phyloP scores from a whole-genome alignment of 2,888 invertebrate genomes.

The Heliconius cydno region DNA sequence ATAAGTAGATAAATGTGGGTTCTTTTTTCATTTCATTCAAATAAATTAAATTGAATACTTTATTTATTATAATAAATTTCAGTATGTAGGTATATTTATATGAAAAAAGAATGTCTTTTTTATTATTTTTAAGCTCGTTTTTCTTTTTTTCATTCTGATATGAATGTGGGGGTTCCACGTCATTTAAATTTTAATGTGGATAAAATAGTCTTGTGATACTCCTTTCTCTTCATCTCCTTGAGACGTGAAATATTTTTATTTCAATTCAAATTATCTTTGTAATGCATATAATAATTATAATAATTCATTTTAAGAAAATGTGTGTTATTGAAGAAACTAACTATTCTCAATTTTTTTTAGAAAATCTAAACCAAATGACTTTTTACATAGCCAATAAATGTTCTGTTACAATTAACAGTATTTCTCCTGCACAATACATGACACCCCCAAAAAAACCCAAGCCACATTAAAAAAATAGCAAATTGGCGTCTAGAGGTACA shows the following conservation, averaged over 20 bases:
- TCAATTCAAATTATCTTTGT: not conserved
- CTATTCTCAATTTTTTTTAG: not conserved
- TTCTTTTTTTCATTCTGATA: not conserved
- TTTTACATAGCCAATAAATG: not conserved
- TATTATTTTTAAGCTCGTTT: constrained; percentile 15
- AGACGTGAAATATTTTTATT: not conserved
- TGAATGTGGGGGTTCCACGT: not conserved
- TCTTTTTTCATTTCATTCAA: not conserved
- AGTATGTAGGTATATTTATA: not conserved
- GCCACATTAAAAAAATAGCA: constrained; percentile 39
- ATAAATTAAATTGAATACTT: not conserved
- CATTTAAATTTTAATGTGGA: not conserved
- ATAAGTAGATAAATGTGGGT: not conserved
- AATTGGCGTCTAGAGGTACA: constrained; percentile 17
- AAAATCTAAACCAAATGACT: not conserved
- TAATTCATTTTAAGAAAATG: not conserved
- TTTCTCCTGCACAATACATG: not conserved
- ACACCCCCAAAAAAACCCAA: constrained; percentile 35
- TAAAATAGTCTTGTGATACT: not conserved
- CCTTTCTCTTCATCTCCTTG: not conserved
- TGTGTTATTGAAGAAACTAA: not conserved
- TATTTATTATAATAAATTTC: not conserved
- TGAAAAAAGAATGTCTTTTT: not conserved
- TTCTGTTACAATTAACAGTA: not conserved
- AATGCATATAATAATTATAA: not conserved